A percentile compares a stretch with the other conserved stretches of the same genome.
These are phyloP conservation scores for Pollenia labialis DNA, from an alignment of 2,888 invertebrate genomes.

Conservation along the genomic window DNA sequence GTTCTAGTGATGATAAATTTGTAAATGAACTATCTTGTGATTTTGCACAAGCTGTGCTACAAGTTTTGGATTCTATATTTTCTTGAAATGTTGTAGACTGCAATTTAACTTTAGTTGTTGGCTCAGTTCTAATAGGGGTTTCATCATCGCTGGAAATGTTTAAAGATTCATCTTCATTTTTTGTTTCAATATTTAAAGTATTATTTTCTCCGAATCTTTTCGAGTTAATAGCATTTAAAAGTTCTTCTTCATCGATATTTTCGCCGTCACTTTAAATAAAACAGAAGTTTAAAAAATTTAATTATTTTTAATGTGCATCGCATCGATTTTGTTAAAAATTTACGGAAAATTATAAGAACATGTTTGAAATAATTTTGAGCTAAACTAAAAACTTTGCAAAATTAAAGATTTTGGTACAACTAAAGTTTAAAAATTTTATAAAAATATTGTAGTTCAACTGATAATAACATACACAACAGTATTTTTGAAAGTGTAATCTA, in stretches of 20 bases:
- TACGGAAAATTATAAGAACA: too few species aligned
- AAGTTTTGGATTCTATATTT: background rate
- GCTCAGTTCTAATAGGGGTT: background rate
- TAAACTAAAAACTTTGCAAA: too few species aligned
- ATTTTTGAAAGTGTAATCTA: too few species aligned
- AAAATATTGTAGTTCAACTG: too few species aligned
- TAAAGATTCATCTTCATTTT: background rate
- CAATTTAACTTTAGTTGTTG: background rate
- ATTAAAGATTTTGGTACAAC: too few species aligned
- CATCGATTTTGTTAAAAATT: too few species aligned
- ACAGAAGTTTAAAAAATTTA: background rate
- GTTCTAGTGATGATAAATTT: slow-evolving; percentile 72
- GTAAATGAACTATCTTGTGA: slow-evolving; percentile 41
- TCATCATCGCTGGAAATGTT: background rate
- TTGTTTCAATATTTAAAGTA: background rate
- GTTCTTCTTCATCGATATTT: slow-evolving; percentile 61
- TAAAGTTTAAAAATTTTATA: too few species aligned
- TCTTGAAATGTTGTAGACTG: background rate
- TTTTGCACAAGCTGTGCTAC: background rate
- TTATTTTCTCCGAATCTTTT: slow-evolving; percentile 2
- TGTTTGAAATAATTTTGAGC: too few species aligned
- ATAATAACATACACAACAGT: too few species aligned
- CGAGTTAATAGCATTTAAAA: slow-evolving; percentile 26
- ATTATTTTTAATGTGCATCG: background rate
- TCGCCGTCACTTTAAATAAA: slow-evolving; percentile 42